Base-by-base conservation (phyloP, 2,888 invertebrate genomes). In the Eilema depressum region DNA sequence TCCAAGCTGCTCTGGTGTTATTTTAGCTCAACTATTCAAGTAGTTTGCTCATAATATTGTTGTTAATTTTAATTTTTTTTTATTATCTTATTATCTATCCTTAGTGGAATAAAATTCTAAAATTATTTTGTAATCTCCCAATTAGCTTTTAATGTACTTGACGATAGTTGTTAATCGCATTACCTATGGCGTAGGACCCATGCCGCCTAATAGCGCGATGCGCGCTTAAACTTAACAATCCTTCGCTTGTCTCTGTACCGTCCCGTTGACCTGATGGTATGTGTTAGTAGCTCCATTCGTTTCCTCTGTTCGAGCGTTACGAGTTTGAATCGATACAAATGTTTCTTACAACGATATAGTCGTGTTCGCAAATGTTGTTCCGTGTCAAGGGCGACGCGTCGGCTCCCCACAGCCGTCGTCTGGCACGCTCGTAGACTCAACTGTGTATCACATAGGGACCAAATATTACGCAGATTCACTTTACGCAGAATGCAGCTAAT, bases 1-100 rank as follows among this genome's bases (percentile, higher is more conserved):
- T 94, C 95, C 95, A 94, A 94, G 95, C 95, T 94, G 95, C 95
- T 94, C 94, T 83, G 93, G 93, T 92, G 86, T 91, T 90, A 89
- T 87, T 90, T 93, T 92, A 94, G 95, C 95, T 95, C 95, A 94
- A 94, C 94, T 93, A 93, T 92, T 92, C 90, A 90, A 91, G 87
- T 94, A 93, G 92, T 93, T 92, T 95, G 94, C 94, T 95, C 95
- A 94, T 93, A 91, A 87, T 73, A 80, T 94, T 94, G 93, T 94
- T 94, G 90, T 94, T 93, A 91, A 89, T 92, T 92, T 92, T 90
- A 88, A 88, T 91, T 88, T 89, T 86, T 89, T 86, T 89, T 88
- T 87, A 86, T 88, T 87, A 86, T 87, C 85, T 87, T 89, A 84
- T 85, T 86, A 79, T 78, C 74, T 87, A 89, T 89, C 87, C 86